Base-by-base conservation (phyloP, 2,888 invertebrate genomes). In the Drosophila kambysellisi region DNA sequence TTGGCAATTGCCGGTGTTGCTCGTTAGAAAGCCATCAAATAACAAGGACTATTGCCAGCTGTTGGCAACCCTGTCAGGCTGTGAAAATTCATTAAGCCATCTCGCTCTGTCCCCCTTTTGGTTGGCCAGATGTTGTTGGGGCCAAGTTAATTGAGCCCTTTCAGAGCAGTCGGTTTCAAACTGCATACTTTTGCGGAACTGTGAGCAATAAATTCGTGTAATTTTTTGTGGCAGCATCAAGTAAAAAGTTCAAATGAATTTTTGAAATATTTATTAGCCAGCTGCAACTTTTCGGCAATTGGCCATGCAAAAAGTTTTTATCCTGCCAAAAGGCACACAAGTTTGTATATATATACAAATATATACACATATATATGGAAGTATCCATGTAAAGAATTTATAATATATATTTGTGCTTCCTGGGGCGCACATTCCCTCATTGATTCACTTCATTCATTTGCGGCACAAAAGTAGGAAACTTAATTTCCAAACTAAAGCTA, bases 261-360 rank as follows among this genome's bases (percentile, higher is more conserved):
- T 79, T 52, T 74, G 25, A 79, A 79, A 85, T 78, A 88, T 83
- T 88, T 83, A 86, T 83, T 75, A 83, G 79, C 60, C 70, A 73
- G 56, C 61, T 72, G 65, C 63, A 85, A 76, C 74, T 84, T 82
- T 74, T 74, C 54, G 61, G 58, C 70, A 79, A 73, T 74, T 80
- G 80, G 70, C 67, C 51, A 66, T 71, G 74, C 63, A 59, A 65
- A 88, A 88, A 83, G 51, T 85, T 85, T 75, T 39, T 64, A 70
- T 37, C 11, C 29, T 64, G 53, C n/a, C 46, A 25, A 51, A 43
- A 70, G 46, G 15, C 50, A 39, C 12, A 41, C 65, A 61, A 65
- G 67, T 58, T 63, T 60, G 65, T 60, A 68, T 59, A 75, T 20
- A 37, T 20, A 4, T 50, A 37, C n/a, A 29, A 8, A 29, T 51